These are phyloP conservation scores for Drosophila formosana DNA, from an alignment of 2,888 invertebrate genomes.

Conservation along the genomic window DNA sequence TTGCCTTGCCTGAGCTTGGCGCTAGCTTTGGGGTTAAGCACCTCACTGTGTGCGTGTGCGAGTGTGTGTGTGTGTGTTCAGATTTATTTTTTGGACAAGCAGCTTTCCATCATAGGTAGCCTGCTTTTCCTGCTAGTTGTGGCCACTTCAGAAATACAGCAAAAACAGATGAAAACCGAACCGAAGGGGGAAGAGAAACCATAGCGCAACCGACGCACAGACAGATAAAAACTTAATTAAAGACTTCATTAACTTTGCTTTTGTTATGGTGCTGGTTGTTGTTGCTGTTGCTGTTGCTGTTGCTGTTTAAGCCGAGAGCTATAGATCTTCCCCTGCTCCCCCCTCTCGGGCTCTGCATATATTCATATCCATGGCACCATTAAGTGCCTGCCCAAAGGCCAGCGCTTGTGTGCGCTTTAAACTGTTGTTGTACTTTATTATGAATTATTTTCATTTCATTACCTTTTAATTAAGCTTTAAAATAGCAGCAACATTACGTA, in stretches of 20 bases:
- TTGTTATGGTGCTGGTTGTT: slow-evolving; percentile 41
- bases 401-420: slow-evolving; percentile 24
- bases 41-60: background rate
- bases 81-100: slow-evolving; percentile 38
- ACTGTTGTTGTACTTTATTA: slow-evolving; percentile 47
- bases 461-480: slow-evolving; percentile 66
- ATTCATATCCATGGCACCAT: slow-evolving; percentile 10
- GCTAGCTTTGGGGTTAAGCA: slow-evolving; percentile 24
- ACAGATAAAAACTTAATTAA: slow-evolving; percentile 70
- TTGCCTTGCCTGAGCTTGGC: slow-evolving; percentile 21
- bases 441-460: slow-evolving; percentile 68
- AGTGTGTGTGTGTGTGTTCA: slow-evolving; percentile 10
- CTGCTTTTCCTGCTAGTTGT: slow-evolving; percentile 39
- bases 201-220: slow-evolving; percentile 18
- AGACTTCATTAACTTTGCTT: slow-evolving; percentile 71
- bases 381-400: slow-evolving; percentile 30
- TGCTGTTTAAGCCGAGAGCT: slow-evolving; percentile 17
- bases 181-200: slow-evolving; percentile 8
- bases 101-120: slow-evolving; percentile 30
- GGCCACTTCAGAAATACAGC: slow-evolving; percentile 6
- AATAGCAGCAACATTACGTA: slow-evolving; percentile 53
- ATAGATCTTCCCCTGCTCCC: background rate
- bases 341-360: background rate
- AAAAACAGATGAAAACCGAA: slow-evolving; percentile 13
- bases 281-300: background rate